phyloP scores from a whole-genome alignment of 2,113 vertebrate species.

The Forbesichthys papilliferus region DNA sequence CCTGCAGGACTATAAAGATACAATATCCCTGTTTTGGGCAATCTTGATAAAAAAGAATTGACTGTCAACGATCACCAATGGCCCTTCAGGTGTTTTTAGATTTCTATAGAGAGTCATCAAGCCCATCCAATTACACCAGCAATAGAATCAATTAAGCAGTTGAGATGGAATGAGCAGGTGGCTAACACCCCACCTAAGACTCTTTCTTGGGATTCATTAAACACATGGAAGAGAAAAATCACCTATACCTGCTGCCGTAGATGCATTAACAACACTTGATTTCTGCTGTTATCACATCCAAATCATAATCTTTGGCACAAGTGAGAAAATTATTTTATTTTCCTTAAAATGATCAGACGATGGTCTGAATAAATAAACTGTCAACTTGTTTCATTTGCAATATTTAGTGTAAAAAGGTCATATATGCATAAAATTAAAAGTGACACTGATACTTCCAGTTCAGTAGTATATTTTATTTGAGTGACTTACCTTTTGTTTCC shows the following conservation, averaged over 20 bases:
- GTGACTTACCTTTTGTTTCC: slow-evolving; percentile 17
- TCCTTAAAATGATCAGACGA: no score
- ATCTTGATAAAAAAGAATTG: slow-evolving; percentile 18
- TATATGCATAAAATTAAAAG: no score
- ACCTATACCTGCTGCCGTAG: no score
- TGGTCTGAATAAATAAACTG: no score
- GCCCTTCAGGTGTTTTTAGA: slow-evolving; percentile 21
- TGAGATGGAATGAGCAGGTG: slow-evolving; percentile 49
- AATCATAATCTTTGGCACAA: no score
- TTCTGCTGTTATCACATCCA: no score
- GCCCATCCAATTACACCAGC: slow-evolving; percentile 52
- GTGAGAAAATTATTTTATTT: no score
- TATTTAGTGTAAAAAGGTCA: no score
- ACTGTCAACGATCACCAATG: slow-evolving; percentile 18
- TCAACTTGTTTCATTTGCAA: no score
- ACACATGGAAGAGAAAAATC: slow-evolving; percentile 1
- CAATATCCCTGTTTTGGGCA: slow-evolving; percentile 27
- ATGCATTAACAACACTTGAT: no score
- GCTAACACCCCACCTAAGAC: slow-evolving; percentile 27
- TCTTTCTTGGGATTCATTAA: slow-evolving; percentile 29
- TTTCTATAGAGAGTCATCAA: slow-evolving; percentile 46
- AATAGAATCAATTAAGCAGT: slow-evolving; percentile 56
- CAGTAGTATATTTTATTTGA: slow-evolving; percentile 9
- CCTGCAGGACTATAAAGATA: not conserved
- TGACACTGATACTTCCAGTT: no score